Evolutionary conservation across 37 sponge, comb jelly and placozoan species (phyloP).

Genomic region (Agelas oroides): DNA sequence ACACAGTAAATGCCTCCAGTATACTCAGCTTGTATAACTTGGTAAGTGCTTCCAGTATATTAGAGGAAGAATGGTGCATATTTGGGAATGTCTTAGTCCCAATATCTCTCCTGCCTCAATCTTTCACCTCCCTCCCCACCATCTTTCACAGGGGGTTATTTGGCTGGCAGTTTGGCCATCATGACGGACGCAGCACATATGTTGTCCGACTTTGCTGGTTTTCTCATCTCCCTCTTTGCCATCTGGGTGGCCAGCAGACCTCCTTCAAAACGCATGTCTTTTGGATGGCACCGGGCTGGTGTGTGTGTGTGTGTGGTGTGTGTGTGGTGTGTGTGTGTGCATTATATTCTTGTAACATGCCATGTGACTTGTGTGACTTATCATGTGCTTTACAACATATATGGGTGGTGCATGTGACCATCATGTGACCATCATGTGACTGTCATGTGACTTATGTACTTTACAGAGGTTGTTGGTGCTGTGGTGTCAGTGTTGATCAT

Average conservation of each 20-base stretch:
- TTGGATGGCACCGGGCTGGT: slow-evolving; percentile 98
- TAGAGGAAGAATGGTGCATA: too few species aligned
- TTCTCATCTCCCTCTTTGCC: slow-evolving; percentile 94
- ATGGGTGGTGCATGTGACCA: too few species aligned
- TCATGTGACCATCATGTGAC: too few species aligned
- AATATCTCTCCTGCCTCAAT: too few species aligned
- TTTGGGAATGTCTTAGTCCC: too few species aligned
- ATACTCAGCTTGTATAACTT: too few species aligned
- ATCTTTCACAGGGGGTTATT: slow-evolving; percentile 84
- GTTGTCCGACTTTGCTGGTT: slow-evolving; percentile 97
- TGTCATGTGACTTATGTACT: not conserved
- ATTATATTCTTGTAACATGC: not conserved
- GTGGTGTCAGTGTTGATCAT: slow-evolving; percentile 94
- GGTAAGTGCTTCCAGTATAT: too few species aligned
- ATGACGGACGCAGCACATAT: slow-evolving; percentile 99
- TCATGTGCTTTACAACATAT: too few species aligned
- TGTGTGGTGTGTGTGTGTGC: not conserved
- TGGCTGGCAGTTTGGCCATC: slow-evolving; percentile 93
- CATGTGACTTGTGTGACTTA: not conserved
- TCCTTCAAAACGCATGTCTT: slow-evolving; percentile 94
- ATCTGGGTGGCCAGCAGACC: slow-evolving; percentile 88
- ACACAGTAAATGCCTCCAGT: too few species aligned
- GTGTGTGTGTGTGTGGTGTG: not conserved
- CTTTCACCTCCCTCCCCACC: not conserved
- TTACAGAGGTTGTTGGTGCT: slow-evolving; percentile 92